Evolutionary conservation across 1,140 invertebrate species (phyloP).

Genomic region (Dendrolimus punctatus): DNA sequence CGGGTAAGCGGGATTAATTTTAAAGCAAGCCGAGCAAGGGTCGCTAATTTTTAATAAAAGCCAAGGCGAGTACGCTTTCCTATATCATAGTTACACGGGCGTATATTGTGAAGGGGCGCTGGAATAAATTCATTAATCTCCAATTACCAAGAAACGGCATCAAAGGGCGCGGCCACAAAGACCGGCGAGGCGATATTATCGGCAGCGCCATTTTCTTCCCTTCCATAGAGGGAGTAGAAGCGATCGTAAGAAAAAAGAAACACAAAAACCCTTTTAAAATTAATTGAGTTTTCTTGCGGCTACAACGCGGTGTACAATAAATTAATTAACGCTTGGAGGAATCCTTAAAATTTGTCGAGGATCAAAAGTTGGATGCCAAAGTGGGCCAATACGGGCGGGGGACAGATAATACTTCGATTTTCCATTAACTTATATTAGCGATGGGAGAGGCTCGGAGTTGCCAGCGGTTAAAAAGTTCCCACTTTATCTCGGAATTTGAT

Average conservation of each 20-base stretch:
- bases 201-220: slow-evolving; percentile 55
- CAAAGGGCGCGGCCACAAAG: slow-evolving; percentile 42
- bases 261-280: slow-evolving; percentile 72
- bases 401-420: slow-evolving; percentile 66
- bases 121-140: slow-evolving; percentile 44
- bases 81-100: slow-evolving; percentile 2
- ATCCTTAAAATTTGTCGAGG: slow-evolving; percentile 69
- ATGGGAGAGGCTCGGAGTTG: slow-evolving; percentile 54
- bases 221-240: slow-evolving; percentile 24
- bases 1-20: no score
- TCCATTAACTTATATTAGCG: slow-evolving; percentile 68
- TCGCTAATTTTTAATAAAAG: no score
- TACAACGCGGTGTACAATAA: slow-evolving; percentile 66
- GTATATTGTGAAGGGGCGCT: no score
- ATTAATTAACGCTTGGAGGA: slow-evolving; percentile 70
- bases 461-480: slow-evolving; percentile 29
- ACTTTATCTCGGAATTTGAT: slow-evolving; percentile 50
- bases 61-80: not conserved
- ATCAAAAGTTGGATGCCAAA: slow-evolving; percentile 59
- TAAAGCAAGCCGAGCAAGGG: no score
- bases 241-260: slow-evolving; percentile 58
- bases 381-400: slow-evolving; percentile 25
- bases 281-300: slow-evolving; percentile 71
- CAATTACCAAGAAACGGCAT: slow-evolving; percentile 47
- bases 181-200: slow-evolving; percentile 41